phyloP scores from a whole-genome alignment of 2,888 invertebrate genomes.

The Acleris laterana region DNA sequence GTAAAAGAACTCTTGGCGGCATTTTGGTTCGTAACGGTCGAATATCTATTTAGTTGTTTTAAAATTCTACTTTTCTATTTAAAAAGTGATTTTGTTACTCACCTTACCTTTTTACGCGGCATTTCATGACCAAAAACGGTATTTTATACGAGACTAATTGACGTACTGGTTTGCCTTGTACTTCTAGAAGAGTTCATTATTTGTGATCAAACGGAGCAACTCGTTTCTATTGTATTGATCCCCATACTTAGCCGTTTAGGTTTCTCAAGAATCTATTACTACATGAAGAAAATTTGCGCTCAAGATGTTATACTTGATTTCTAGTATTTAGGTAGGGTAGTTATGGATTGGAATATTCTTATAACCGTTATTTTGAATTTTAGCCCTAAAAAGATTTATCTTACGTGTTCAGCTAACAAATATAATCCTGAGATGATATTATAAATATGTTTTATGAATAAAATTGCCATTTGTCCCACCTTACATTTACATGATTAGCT shows the following conservation, averaged over 20 bases:
- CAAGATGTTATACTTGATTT: no score
- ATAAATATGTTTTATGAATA: no score
- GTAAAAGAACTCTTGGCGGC: constrained; percentile 70
- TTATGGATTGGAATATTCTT: background rate
- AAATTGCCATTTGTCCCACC: no score
- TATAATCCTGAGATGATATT: no score
- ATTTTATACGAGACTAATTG: background rate
- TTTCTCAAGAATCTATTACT: background rate
- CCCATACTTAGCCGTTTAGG: background rate
- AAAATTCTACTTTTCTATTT: constrained; percentile 17
- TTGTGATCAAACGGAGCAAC: constrained; percentile 14
- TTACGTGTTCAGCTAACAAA: no score
- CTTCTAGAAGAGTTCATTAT: constrained; percentile 15
- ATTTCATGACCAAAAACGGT: background rate
- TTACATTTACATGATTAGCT: no score
- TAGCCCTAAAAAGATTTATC: background rate
- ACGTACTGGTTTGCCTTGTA: constrained; percentile 3
- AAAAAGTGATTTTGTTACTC: background rate
- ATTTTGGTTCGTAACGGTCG: constrained; percentile 78
- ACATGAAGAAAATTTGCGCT: no score
- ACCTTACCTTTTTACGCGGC: background rate
- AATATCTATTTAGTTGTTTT: constrained; percentile 52
- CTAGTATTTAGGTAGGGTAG: no score
- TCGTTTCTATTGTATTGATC: constrained; percentile 21
- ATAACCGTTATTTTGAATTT: constrained; percentile 1